These are phyloP conservation scores for Drosophila mayaguana DNA, from an alignment of 2,888 invertebrate genomes.

Conservation along the genomic window DNA sequence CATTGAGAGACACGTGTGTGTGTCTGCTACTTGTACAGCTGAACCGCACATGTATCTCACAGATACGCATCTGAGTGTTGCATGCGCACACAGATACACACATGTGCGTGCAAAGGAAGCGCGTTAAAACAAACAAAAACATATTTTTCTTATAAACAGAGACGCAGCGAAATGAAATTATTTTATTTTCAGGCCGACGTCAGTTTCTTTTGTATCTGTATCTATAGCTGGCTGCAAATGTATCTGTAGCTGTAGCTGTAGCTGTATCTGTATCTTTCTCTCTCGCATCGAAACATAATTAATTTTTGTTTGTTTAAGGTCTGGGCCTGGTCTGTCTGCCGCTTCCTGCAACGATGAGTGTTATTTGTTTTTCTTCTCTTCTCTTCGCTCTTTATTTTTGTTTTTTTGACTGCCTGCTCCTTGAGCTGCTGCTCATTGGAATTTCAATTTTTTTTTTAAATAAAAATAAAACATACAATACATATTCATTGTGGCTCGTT, in stretches of 20 bases:
- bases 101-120: constrained; percentile 63
- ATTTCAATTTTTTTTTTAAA: constrained; percentile 57
- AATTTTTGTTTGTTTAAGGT: constrained; percentile 80
- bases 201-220: constrained; percentile 52
- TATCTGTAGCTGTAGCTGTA: constrained; percentile 14
- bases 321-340: constrained; percentile 59
- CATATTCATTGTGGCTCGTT: constrained; percentile 70
- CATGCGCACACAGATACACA: constrained; percentile 35
- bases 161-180: constrained; percentile 62
- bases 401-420: constrained; percentile 44
- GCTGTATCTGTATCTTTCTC: constrained; percentile 35
- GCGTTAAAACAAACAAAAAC: constrained; percentile 79
- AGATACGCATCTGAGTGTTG: constrained; percentile 67
- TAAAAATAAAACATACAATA: constrained; percentile 47
- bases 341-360: constrained; percentile 62
- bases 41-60: constrained; percentile 42
- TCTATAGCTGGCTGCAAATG: constrained; percentile 19
- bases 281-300: constrained; percentile 77
- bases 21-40: constrained; percentile 8
- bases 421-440: constrained; percentile 73
- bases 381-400: too few relatives aligned
- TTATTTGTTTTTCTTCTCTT: constrained; percentile 14
- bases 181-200: constrained; percentile 64
- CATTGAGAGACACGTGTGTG: constrained; percentile 29
- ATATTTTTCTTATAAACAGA: constrained; percentile 80